phyloP scores from a whole-genome alignment of 1,140 invertebrate genomes.

The Ladona fulva region DNA sequence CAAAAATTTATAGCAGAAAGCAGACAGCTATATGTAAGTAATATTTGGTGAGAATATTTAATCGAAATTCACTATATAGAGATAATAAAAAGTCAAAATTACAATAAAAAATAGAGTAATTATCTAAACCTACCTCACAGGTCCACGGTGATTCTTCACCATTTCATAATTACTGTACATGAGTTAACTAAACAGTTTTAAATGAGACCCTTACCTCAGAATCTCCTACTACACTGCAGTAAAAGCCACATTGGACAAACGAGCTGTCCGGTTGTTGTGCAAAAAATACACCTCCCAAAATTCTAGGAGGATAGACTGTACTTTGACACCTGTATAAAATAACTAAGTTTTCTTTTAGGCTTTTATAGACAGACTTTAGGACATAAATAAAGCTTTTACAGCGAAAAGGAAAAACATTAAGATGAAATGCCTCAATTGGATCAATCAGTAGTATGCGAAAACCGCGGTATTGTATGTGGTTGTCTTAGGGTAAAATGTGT shows the following conservation, averaged over 20 bases:
- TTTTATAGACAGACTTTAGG: no score
- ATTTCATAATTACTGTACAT: conserved; percentile 8
- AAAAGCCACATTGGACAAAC: background rate
- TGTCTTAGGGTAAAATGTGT: no score
- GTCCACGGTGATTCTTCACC: background rate
- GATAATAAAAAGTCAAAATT: background rate
- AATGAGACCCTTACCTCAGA: conserved; percentile 4
- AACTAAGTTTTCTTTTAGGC: no score
- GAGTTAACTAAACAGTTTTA: conserved; percentile 10
- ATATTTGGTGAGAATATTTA: background rate
- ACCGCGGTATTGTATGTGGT: background rate
- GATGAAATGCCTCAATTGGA: background rate
- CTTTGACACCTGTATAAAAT: no score
- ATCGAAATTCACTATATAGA: background rate
- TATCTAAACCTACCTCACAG: background rate
- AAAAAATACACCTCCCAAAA: background rate
- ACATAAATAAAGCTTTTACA: no score
- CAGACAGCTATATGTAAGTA: background rate
- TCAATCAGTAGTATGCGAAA: background rate
- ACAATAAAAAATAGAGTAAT: background rate
- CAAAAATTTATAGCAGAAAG: background rate
- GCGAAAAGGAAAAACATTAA: no score
- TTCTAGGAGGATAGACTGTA: no score
- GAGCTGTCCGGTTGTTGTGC: background rate
- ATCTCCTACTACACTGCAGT: conserved; percentile 8